These are phyloP conservation scores for Exephanes ischioxanthus DNA, from an alignment of 2,888 invertebrate species.

Conservation along the genomic window DNA sequence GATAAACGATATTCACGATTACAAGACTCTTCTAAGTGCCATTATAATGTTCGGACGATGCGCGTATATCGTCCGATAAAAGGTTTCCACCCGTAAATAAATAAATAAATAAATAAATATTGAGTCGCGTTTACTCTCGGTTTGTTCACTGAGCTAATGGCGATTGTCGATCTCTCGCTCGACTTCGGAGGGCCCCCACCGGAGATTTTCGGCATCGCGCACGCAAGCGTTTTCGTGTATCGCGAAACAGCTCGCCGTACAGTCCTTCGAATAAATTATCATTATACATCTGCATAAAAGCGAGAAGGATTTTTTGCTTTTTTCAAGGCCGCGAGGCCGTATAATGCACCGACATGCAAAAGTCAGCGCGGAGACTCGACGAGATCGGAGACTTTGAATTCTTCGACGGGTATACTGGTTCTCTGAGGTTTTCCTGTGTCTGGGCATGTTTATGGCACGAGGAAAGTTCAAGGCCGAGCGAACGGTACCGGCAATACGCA, in stretches of 20 bases:
- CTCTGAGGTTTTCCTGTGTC: constrained; percentile 25
- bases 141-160: constrained; percentile 16
- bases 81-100: too few relatives aligned
- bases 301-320: neutral
- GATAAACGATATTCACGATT: too few relatives aligned
- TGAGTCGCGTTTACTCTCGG: neutral
- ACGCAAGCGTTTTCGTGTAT: constrained; percentile 11
- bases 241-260: constrained; percentile 41
- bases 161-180: constrained; percentile 27
- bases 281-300: neutral
- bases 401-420: constrained; percentile 21
- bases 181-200: constrained; percentile 22
- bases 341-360: neutral
- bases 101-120: constrained; percentile 3
- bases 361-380: neutral
- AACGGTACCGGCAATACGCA: constrained; percentile 70
- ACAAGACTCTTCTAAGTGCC: too few relatives aligned
- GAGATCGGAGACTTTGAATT: constrained; percentile 2
- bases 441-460: constrained; percentile 60
- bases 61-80: too few relatives aligned
- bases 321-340: neutral
- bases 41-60: neutral
- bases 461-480: constrained; percentile 71
- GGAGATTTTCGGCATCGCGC: constrained; percentile 53
- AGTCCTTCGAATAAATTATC: constrained; percentile 45